phyloP scores from a whole-genome alignment of 2,113 vertebrate genomes.

The Colaptes auratus region DNA sequence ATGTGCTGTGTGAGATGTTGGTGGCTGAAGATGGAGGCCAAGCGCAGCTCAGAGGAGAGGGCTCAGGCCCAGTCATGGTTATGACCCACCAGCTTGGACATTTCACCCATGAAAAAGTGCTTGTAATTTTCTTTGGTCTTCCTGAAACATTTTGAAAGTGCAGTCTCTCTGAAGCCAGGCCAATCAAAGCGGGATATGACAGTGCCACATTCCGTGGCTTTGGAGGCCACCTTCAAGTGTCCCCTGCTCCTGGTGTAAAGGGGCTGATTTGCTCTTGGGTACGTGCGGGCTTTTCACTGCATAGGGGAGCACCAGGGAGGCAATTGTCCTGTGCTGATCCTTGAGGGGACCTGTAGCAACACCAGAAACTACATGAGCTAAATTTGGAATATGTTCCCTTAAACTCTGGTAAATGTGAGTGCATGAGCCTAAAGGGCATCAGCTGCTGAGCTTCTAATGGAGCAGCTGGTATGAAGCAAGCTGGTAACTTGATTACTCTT shows the following conservation, averaged over 20 bases:
- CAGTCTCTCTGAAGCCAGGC: not conserved
- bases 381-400: not conserved
- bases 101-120: not conserved
- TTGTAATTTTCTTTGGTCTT: not conserved
- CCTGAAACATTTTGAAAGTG: not conserved
- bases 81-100: not conserved
- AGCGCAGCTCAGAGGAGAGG: not conserved
- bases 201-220: not conserved
- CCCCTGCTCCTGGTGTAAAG: not conserved
- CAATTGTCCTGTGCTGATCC: not conserved
- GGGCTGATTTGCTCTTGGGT: not conserved
- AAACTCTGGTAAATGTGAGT: not conserved
- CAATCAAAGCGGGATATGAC: not conserved
- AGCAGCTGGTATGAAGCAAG: not conserved
- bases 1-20: not conserved
- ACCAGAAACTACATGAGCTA: not conserved
- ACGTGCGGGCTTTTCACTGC: not conserved
- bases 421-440: not conserved
- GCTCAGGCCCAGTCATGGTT: not conserved
- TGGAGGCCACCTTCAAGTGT: not conserved
- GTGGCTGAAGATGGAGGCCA: not conserved
- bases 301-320: not conserved
- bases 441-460: not conserved
- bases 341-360: accelerated
- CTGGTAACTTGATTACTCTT: not conserved